Conservation (phyloP, 2,888 invertebrate species). For the Mimachlamys varia region DNA sequence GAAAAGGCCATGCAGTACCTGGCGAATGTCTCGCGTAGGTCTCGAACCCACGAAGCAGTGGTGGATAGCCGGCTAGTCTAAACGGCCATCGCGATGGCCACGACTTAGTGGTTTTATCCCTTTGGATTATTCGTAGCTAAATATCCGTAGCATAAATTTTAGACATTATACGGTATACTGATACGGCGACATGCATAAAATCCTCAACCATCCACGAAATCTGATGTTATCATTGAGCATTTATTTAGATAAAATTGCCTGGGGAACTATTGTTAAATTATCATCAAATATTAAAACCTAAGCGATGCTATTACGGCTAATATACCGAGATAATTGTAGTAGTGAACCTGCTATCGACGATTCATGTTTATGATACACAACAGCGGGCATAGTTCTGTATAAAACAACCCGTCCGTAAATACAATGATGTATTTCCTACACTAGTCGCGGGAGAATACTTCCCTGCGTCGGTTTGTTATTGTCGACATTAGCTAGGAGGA, state of each 20-base stretch:
- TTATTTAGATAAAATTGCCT: background rate
- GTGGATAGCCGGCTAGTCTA: no score
- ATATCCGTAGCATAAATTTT: no score
- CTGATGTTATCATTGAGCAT: background rate
- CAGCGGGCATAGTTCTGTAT: background rate
- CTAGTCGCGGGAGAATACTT: background rate
- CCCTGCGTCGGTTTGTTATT: background rate
- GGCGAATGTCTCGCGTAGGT: no score
- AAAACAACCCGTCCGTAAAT: background rate
- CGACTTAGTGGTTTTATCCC: no score
- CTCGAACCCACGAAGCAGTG: no score
- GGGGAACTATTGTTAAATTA: background rate
- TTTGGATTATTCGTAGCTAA: no score
- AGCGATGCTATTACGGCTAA: background rate
- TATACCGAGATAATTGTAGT: background rate
- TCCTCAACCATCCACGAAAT: background rate
- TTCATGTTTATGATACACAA: background rate
- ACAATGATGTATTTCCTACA: constrained; percentile 5
- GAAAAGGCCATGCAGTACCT: no score
- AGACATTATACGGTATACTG: background rate
- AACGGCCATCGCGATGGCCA: no score
- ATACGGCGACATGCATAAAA: background rate
- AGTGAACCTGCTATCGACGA: background rate
- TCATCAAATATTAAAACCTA: background rate
- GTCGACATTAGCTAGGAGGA: background rate